Evolutionary conservation across 2,113 vertebrate species (phyloP), one percentile per base, ranked within the genome.

Genomic region (Muntiacus muntjak): DNA sequence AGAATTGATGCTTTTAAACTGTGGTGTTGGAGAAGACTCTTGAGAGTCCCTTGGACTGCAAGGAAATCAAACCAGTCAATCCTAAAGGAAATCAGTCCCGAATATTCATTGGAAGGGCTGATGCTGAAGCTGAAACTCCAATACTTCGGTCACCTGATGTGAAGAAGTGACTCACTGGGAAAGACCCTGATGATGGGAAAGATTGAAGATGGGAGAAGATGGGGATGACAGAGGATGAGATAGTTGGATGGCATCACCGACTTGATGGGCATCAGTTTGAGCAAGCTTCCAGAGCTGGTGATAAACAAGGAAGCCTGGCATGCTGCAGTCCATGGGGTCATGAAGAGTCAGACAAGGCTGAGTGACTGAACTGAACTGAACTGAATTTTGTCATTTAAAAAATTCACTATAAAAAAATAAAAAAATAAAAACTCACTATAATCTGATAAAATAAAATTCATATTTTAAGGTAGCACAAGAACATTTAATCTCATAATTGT

Each of bases 281-380:
- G 62, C 16, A 17, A 67, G 1, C 16, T 67, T 19, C 7, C 3
- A 5, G 16, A 67, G 4, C 8, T 71, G 67, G 10, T 71, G 17
- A 71, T 71, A 9, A 36, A 25, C 19, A 40, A 6, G 71, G 21
- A 43, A 25, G 36, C 19, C 19, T 74, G 16, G 16, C 33, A 5
- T 64, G 7, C 7, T 64, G 15, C 1, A 17, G 16, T 19, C 4
- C 62, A 64, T 1, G 16, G 33, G 62, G 62, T 64, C 0, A 0
- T 33, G 19, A 9, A 67, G 52, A 54, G 62, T 67, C 33, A 4
- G 33, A 67, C 62, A 67, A 0, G 1, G 19, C 16, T 67, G 33
- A 67, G 33, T 2, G 7, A 67, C 62, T 67, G 7, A 67, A 67
- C 33, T 64, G 62, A 74, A 74, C 9, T 74, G 2, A 25, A 21